Evolutionary conservation across 2,888 invertebrate genomes (phyloP).

Genomic region (Orchesella flavescens): DNA sequence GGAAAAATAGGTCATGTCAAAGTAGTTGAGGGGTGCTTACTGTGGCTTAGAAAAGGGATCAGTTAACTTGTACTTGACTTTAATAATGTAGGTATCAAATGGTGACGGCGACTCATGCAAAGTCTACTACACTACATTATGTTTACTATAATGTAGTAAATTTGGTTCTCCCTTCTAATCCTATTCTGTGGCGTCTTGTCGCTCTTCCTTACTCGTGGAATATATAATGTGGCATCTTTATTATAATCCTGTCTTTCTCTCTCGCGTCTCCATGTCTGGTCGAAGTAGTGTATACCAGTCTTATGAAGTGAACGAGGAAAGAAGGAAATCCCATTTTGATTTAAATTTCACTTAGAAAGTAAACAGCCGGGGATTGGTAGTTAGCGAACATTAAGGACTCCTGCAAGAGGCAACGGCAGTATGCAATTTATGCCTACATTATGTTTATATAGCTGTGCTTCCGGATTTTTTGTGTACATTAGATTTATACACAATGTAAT

Average conservation of each 20-base stretch:
- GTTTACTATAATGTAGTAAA: neutral
- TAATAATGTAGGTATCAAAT: constrained; percentile 13
- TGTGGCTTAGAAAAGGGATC: constrained; percentile 2
- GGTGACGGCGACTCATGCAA: too few species aligned
- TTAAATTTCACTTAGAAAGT: constrained; percentile 7
- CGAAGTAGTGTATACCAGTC: neutral
- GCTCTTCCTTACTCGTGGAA: too few species aligned
- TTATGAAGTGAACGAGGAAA: neutral
- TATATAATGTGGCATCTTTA: too few species aligned
- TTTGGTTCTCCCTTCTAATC: neutral
- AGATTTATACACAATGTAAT: too few species aligned
- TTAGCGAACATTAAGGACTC: neutral
- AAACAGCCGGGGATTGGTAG: neutral
- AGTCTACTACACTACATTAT: neutral
- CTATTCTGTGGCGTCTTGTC: neutral
- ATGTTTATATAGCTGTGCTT: too few species aligned
- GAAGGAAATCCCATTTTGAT: constrained; percentile 14
- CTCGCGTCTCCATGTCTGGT: neutral
- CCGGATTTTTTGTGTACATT: too few species aligned
- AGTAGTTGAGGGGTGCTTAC: neutral
- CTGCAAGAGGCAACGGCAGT: neutral
- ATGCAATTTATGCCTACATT: neutral
- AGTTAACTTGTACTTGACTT: neutral
- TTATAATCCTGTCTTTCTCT: neutral
- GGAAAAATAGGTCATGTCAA: neutral